Conservation (phyloP, 2,113 vertebrate genomes). For the Hypocryptadius cinnamomeus region DNA sequence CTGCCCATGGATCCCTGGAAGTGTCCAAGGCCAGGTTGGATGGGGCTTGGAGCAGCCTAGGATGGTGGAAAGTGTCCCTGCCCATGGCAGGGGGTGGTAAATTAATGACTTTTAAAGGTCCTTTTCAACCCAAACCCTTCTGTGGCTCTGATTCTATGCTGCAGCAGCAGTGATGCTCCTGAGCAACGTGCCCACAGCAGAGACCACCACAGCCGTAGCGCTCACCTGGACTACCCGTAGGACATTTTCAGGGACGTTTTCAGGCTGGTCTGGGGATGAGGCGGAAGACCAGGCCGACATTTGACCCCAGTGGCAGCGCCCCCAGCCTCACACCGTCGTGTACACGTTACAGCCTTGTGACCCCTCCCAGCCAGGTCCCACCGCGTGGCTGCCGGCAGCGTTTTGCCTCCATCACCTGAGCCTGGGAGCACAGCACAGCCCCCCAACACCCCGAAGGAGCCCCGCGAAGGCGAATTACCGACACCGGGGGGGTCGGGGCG, state of each 20-base stretch:
- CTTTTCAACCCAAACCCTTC: not conserved
- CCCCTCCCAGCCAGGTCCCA: not conserved
- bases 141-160: too few species aligned
- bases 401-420: not conserved
- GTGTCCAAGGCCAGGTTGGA: not conserved
- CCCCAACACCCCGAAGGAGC: not conserved
- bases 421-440: too few species aligned
- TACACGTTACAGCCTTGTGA: not conserved
- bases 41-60: rapidly evolving
- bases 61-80: not conserved
- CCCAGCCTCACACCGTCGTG: not conserved
- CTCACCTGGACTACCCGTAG: not conserved
- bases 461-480: not conserved
- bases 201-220: not conserved
- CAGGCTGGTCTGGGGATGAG: not conserved
- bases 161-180: rapidly evolving
- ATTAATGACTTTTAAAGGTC: not conserved
- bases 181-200: rapidly evolving
- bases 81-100: not conserved
- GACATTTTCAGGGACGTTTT: not conserved
- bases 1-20: not conserved
- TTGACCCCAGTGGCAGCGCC: not conserved
- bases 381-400: not conserved
- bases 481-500: not conserved
- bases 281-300: not conserved